Conservation (phyloP, 1,140 invertebrate genomes). For the Hycleus cichorii region DNA sequence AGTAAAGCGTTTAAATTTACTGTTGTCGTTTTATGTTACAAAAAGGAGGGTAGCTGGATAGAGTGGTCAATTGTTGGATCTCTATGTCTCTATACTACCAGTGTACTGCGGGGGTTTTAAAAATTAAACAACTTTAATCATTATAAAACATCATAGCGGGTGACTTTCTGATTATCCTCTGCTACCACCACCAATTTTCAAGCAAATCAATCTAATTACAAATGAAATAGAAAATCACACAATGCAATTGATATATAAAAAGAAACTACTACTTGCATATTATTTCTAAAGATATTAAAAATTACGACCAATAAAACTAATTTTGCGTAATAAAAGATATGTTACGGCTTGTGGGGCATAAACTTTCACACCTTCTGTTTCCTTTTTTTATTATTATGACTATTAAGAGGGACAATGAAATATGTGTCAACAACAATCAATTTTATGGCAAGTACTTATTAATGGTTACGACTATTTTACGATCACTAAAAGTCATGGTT, state of each 20-base stretch:
- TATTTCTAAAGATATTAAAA: conserved; percentile 27
- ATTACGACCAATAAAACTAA: conserved; percentile 33
- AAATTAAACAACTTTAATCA: background rate
- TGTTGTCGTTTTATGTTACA: conserved; percentile 20
- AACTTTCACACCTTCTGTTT: conserved; percentile 24
- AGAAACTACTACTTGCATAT: conserved; percentile 24
- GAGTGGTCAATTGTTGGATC: background rate
- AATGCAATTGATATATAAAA: conserved; percentile 2
- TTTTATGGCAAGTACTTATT: conserved; percentile 38
- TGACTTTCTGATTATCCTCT: background rate
- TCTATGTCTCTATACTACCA: background rate
- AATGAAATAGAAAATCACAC: conserved; percentile 11
- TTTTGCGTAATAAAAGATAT: conserved; percentile 29
- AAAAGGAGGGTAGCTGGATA: background rate
- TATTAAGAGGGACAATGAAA: background rate
- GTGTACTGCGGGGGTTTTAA: background rate
- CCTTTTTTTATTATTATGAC: background rate
- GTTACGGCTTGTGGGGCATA: conserved; percentile 15
- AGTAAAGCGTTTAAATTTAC: conserved; percentile 37
- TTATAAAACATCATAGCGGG: background rate
- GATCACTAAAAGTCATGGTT: conserved; percentile 34
- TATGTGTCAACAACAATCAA: conserved; percentile 37
- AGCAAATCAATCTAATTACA: background rate
- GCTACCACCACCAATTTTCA: background rate
- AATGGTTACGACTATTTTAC: conserved; percentile 37